Evolutionary conservation across 2,888 invertebrate species (phyloP).

Genomic region (Phytoseiulus persimilis): DNA sequence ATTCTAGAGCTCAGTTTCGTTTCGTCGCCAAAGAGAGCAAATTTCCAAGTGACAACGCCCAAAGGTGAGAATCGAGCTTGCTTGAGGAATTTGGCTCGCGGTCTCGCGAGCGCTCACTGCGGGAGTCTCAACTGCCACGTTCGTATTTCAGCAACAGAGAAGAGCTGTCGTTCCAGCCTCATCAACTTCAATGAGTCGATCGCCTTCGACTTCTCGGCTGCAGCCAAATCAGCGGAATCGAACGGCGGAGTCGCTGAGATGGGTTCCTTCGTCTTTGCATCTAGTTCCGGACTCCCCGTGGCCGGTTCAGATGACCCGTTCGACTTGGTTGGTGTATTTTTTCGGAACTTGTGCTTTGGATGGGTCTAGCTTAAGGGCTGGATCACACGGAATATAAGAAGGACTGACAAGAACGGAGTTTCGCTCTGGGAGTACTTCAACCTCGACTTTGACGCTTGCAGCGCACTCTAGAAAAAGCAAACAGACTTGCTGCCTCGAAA

Average conservation of each 20-base stretch:
- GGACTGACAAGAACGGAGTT: too few species aligned
- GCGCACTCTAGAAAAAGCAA: neutral
- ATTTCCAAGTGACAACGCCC: neutral
- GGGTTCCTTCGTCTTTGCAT: constrained; percentile 24
- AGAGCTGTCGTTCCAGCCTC: neutral
- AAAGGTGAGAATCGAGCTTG: neutral
- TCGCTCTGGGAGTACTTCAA: too few species aligned
- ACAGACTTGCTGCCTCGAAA: neutral
- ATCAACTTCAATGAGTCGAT: constrained; percentile 20
- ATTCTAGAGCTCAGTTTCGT: constrained; percentile 25
- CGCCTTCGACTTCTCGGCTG: constrained; percentile 24
- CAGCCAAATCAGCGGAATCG: neutral
- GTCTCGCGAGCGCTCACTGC: too few species aligned
- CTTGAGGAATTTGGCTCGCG: neutral
- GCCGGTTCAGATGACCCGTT: neutral
- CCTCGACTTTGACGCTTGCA: neutral
- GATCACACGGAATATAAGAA: too few species aligned
- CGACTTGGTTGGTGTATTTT: constrained; percentile 11
- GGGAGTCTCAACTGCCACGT: too few species aligned
- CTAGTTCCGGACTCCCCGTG: neutral
- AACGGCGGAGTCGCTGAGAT: constrained; percentile 27
- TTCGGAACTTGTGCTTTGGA: neutral
- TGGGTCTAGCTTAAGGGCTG: too few species aligned
- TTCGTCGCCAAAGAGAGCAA: constrained; percentile 15
- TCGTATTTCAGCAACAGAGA: neutral